Conservation (phyloP, 2,797 vertebrate species). For the Typhlichthys eigenmanni region DNA sequence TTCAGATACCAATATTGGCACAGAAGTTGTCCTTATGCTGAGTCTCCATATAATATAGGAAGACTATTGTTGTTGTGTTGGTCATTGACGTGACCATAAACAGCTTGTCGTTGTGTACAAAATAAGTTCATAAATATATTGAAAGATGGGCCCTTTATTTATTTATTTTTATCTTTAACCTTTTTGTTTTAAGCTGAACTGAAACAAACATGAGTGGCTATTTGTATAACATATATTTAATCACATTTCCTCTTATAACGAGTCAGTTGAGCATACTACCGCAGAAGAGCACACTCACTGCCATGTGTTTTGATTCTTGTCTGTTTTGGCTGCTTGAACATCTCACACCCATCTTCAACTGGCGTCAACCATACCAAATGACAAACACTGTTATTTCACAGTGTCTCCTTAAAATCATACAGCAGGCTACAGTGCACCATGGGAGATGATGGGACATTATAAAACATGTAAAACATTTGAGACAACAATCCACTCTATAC, state of each 20-base stretch:
- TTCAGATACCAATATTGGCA: neutral
- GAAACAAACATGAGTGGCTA: conserved; percentile 6
- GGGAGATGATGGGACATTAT: neutral
- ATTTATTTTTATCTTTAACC: conserved; percentile 20
- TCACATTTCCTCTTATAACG: conserved; percentile 1
- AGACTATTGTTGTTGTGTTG: conserved; percentile 7
- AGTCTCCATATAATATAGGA: conserved; percentile 1
- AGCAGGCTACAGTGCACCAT: conserved; percentile 21
- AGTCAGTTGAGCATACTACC: conserved; percentile 14
- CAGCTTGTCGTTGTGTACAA: conserved; percentile 7
- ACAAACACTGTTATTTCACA: conserved; percentile 27
- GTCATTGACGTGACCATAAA: neutral
- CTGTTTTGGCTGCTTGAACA: conserved; percentile 13
- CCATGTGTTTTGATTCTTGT: conserved; percentile 7
- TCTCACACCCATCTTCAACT: conserved; percentile 3
- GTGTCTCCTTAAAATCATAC: conserved; percentile 43
- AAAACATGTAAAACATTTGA: neutral
- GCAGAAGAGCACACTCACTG: conserved; percentile 7
- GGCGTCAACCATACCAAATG: conserved; percentile 6
- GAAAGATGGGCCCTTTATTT: conserved; percentile 23
- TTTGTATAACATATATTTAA: conserved; percentile 1
- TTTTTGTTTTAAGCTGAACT: conserved; percentile 15
- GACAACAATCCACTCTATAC: neutral
- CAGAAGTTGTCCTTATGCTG: neutral
- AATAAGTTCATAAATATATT: conserved; percentile 34